Conservation (phyloP, 2,113 vertebrate species). For the Callorhinus ursinus region DNA sequence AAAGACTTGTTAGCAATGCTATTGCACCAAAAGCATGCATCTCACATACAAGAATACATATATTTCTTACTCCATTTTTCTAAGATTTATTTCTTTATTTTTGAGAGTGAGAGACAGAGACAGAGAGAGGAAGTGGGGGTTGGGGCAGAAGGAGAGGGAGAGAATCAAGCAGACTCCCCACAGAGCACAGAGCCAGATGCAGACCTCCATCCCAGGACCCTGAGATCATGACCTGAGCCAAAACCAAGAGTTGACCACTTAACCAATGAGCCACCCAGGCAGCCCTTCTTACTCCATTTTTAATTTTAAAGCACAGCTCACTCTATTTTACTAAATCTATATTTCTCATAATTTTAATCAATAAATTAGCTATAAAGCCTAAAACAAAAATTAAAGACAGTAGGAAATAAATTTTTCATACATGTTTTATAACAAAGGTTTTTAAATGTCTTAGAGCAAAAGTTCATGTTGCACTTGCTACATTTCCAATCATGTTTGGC, state of each 20-base stretch:
- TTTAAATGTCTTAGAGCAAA: not conserved
- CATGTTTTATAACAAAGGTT: not conserved
- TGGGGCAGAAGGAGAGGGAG: not conserved
- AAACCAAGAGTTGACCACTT: not conserved
- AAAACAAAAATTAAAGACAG: not conserved
- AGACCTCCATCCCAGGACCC: not conserved
- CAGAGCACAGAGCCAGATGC: not conserved
- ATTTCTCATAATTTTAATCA: not conserved
- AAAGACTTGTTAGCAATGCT: not conserved
- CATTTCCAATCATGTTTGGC: not conserved
- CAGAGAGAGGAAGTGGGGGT: not conserved
- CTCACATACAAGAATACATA: not conserved
- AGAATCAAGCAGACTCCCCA: not conserved
- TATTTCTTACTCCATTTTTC: not conserved
- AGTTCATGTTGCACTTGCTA: not conserved
- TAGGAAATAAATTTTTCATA: not conserved
- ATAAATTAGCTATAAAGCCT: not conserved
- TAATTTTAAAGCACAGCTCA: not conserved
- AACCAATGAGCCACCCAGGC: not conserved
- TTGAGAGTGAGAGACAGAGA: not conserved
- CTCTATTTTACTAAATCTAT: not conserved
- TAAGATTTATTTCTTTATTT: not conserved
- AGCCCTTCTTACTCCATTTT: not conserved
- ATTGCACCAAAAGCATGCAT: not conserved
- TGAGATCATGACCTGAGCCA: not conserved